These are phyloP conservation scores for Labeo calbasu DNA, from an alignment of 2,797 vertebrate species.

Conservation along the genomic window DNA sequence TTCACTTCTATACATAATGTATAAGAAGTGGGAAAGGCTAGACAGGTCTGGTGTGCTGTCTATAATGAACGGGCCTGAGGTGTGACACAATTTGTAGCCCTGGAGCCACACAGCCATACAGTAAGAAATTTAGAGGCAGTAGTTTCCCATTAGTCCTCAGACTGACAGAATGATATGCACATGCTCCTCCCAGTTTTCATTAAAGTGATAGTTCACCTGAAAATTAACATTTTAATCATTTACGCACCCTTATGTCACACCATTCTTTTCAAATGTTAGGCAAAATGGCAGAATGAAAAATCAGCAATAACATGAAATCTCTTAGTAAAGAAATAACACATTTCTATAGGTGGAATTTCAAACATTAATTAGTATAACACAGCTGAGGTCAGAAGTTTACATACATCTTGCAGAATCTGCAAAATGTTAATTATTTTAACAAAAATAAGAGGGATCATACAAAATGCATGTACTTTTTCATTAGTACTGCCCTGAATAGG, in stretches of 20 bases:
- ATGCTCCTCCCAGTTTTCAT: not conserved
- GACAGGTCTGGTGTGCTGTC: constrained; percentile 28
- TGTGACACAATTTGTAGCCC: constrained; percentile 12
- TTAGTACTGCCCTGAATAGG: too few species aligned
- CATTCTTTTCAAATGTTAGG: not conserved
- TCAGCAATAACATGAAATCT: not conserved
- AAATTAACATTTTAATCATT: not conserved
- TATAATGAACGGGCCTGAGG: constrained; percentile 13
- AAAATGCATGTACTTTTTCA: too few species aligned
- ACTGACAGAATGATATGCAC: not conserved
- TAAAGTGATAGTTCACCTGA: constrained; percentile 14
- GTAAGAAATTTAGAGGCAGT: not conserved
- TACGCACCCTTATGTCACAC: not conserved
- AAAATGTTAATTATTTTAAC: too few species aligned
- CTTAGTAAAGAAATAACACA: not conserved
- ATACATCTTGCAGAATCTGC: too few species aligned
- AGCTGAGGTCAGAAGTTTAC: too few species aligned
- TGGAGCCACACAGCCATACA: not conserved
- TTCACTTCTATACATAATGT: constrained; percentile 32
- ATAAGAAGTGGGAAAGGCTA: constrained; percentile 33
- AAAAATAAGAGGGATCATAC: too few species aligned
- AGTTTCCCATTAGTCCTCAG: constrained; percentile 9
- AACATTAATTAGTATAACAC: too few species aligned
- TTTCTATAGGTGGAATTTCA: not conserved
- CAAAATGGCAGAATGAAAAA: not conserved